Percentiles rank a stretch among this genome's conserved stretches.
Evolutionary conservation across 2,113 vertebrate genomes (phyloP).

Genomic region (Circaetus cinerascens): DNA sequence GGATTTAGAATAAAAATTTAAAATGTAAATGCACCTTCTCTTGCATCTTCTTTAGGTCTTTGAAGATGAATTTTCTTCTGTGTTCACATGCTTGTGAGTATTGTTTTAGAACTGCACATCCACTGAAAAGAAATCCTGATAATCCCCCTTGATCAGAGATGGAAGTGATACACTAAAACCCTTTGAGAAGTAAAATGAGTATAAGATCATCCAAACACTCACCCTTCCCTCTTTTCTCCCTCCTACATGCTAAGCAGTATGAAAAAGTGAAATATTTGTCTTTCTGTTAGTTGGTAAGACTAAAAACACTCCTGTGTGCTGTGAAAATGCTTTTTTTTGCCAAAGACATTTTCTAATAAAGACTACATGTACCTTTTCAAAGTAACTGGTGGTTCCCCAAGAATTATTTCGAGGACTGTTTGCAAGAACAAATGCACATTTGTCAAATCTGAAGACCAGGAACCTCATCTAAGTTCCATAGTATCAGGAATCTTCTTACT

Average conservation of each 20-base stretch:
- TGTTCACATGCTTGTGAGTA: neutral
- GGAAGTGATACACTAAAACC: neutral
- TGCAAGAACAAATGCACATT: neutral
- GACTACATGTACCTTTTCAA: neutral
- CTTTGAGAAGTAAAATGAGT: neutral
- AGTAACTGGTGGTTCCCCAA: neutral
- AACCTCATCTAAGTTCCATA: neutral
- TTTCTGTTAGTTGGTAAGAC: neutral
- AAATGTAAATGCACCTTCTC: conserved; percentile 23
- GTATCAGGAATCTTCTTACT: neutral
- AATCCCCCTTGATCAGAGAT: neutral
- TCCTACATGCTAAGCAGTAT: neutral
- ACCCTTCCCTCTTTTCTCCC: neutral
- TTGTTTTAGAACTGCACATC: neutral
- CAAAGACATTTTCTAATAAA: neutral
- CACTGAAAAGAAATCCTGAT: conserved; percentile 1
- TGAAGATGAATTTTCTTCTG: conserved; percentile 11
- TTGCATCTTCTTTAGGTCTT: neutral
- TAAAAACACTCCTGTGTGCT: neutral
- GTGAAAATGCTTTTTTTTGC: neutral
- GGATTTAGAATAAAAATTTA: conserved; percentile 17
- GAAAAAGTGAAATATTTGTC: neutral
- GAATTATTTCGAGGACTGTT: neutral
- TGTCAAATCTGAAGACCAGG: neutral
- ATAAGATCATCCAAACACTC: neutral